Conservation (phyloP, 2,888 invertebrate genomes). For the Cloeon dipterum region DNA sequence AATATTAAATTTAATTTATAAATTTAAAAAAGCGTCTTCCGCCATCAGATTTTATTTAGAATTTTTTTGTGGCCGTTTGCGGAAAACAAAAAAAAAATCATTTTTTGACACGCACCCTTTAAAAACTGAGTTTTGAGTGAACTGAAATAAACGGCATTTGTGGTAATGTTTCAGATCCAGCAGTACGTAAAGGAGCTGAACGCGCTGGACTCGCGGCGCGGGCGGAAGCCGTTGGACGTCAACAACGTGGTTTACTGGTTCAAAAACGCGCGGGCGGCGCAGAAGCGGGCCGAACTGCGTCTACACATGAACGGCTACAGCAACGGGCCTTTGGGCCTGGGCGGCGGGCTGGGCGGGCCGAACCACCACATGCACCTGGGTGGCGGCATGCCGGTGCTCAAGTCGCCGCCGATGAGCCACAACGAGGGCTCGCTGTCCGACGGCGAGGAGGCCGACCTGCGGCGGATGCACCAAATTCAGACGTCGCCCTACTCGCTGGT, state of each 20-base stretch:
- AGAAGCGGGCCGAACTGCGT: conserved; percentile 60
- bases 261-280: conserved; percentile 90
- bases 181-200: conserved; percentile 89
- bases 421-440: conserved; percentile 36
- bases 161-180: conserved; percentile 46
- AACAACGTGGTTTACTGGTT: conserved; percentile 96
- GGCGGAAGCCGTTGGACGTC: conserved; percentile 80
- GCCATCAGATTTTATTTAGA: no score
- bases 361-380: background rate
- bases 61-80: no score
- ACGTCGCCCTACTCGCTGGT: background rate
- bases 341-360: background rate
- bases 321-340: conserved; percentile 10
- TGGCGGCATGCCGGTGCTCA: background rate
- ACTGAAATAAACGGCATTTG: no score
- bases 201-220: conserved; percentile 71
- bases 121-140: no score
- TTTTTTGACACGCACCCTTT: no score
- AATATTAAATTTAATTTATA: no score
- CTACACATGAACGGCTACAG: conserved; percentile 19
- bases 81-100: no score
- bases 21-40: no score
- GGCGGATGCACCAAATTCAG: conserved; percentile 8
- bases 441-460: conserved; percentile 37
- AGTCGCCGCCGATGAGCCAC: background rate